Evolutionary conservation across 2,888 invertebrate genomes (phyloP), one percentile per base, ranked within the genome.

Genomic region (Rotaria macrura): DNA sequence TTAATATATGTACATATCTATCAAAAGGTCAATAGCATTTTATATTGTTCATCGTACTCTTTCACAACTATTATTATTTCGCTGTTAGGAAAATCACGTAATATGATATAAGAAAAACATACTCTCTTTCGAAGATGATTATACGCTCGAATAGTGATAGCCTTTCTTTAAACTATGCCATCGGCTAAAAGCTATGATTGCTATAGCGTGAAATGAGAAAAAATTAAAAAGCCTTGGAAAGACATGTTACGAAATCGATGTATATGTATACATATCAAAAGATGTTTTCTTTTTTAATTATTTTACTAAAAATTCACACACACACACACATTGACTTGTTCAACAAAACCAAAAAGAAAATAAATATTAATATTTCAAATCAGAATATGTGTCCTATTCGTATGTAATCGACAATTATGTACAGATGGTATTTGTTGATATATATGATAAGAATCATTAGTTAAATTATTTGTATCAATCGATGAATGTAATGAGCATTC

Each of bases 401-500:
- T 2, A 79, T 79, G 79, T 25, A 79, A 25, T 43, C 43, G 79
- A 79, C 79, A 79, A 79, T 79, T 79, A 43, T 79, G 79, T 79
- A 79, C 25, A 25, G 79, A 79, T 25, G 79, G 43, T 43, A 79
- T 79, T 79, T 79, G 43, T 79, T 79, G 79, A 43, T 79, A 79
- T 4, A 79, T 14, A 79, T 79, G 79, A 79, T 79, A 79, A 43
- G 79, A 10, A 43, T 40, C 79, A 79, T 43, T 79, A 40, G 40
- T 25, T 79, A 79, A 79, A 79, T 79, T 40, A 79, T 25, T 79
- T 40, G 34, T 65, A 79, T 79, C 79, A n/a, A 20, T 79, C 12
- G 43, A 79, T 79, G 43, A 79, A n/a, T 79, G 79, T 43, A 79
- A 79, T 79, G 79, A 79, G n/a, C 79, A 79, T 79, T 79, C 79